A percentile compares a stretch with the other conserved stretches of the same genome.
Conservation (phyloP, 2,888 invertebrate genomes). For the Biston betularia region DNA sequence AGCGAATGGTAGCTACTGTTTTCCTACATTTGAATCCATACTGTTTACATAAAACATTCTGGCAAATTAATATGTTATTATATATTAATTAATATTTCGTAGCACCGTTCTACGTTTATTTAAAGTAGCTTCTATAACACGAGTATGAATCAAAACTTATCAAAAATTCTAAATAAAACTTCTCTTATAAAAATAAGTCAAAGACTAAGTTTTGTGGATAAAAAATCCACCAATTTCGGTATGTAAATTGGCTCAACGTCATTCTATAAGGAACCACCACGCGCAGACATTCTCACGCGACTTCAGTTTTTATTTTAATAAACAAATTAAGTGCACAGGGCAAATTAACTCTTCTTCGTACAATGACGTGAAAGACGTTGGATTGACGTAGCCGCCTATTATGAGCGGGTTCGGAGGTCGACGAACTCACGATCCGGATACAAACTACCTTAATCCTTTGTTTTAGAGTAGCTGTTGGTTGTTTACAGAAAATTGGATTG, state of each 20-base stretch:
- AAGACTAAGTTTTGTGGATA: constrained; percentile 4
- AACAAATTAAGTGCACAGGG: constrained; percentile 71
- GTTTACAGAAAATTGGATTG: constrained; percentile 8
- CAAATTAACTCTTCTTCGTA: constrained; percentile 77
- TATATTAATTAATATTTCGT: background rate
- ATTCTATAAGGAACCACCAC: constrained; percentile 40
- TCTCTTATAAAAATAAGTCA: background rate
- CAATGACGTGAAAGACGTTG: constrained; percentile 68
- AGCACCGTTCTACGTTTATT: background rate
- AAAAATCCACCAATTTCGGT: constrained; percentile 28
- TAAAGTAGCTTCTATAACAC: background rate
- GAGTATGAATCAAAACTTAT: too few species aligned
- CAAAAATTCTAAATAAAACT: background rate
- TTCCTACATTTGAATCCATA: too few species aligned
- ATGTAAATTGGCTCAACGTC: constrained; percentile 28
- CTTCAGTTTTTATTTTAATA: constrained; percentile 57
- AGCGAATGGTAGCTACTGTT: too few species aligned
- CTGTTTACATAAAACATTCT: background rate
- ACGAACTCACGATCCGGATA: constrained; percentile 46
- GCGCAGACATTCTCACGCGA: constrained; percentile 40
- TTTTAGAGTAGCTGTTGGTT: constrained; percentile 12
- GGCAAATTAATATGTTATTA: background rate
- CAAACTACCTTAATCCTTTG: constrained; percentile 35
- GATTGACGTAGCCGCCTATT: constrained; percentile 77
- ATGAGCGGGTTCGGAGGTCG: constrained; percentile 64